Evolutionary conservation across 2,113 vertebrate species (phyloP).

Genomic region (Nansenia antarctica): DNA sequence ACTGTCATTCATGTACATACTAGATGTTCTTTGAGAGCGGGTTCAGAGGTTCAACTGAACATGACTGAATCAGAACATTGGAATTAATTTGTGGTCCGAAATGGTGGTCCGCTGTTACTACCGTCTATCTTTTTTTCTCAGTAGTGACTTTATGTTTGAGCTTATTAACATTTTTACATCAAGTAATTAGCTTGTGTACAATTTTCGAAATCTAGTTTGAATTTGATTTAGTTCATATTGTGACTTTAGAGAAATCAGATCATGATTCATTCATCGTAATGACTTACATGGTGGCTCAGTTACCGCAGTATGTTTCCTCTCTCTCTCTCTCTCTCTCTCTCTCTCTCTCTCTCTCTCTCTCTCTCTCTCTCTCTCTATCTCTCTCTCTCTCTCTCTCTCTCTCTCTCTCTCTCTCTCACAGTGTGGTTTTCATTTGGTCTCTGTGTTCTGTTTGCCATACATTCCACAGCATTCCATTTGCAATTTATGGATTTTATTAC

Average conservation of each 20-base stretch:
- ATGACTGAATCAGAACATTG: neutral
- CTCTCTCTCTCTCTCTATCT: neutral
- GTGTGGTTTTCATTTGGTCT: conserved; percentile 59
- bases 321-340: neutral
- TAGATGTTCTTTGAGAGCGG: neutral
- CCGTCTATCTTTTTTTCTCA: no score
- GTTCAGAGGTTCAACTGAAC: neutral
- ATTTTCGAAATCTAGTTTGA: no score
- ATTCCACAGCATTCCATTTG: conserved; percentile 53
- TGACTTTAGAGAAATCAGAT: no score
- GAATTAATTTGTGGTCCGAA: no score
- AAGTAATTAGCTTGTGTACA: no score
- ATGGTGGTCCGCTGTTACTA: no score
- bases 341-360: neutral
- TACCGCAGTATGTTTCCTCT: neutral
- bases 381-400: neutral
- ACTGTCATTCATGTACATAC: neutral
- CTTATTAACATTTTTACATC: neutral
- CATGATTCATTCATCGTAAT: no score
- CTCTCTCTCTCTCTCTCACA: neutral
- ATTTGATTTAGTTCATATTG: no score
- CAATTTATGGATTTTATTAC: conserved; percentile 68
- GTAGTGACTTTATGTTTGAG: neutral
- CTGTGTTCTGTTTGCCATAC: conserved; percentile 44
- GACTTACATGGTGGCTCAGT: no score